Base-by-base conservation (phyloP, 2,797 vertebrate genomes). In the Phataginus tetradactyla region DNA sequence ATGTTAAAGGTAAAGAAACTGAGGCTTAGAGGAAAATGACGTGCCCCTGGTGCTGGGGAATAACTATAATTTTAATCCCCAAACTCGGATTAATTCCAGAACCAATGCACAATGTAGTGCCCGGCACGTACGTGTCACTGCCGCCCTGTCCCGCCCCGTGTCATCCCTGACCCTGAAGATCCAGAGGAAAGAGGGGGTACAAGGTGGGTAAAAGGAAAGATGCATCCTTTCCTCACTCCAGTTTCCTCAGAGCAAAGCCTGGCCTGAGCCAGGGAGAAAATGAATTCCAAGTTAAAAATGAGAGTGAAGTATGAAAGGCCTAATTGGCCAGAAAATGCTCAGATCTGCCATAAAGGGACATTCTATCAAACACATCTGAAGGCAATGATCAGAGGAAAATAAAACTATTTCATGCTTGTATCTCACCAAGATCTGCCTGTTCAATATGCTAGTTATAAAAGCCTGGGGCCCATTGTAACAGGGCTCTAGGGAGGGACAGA, bases 341-440 rank as follows among this genome's bases (percentile, higher is more conserved):
- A 78, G n/a, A 86, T 78, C 61, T 74, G 9, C 25, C 69, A 8
- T 53, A 55, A 93, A 93, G 66, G 78, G 8, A 53, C 64, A 25
- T 66, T 77, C 39, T 32, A 21, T 49, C 59, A 32, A 75, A 27
- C 12, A 75, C 27, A 72, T 37, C 37, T 68, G 27, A 95, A 72
- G 87, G 59, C 87, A 63, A 53, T 63, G 87, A 88, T 80, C 61
- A 57, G n/a, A 94, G 42, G 61, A 37, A 77, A 86, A 68, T 55
- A 83, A 72, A 89, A 39, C 20, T 10, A 32, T 57, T 53, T 59
- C 57, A 63, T n/a, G 42, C 51, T 94, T 91, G 9, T 34, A 53
- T 78, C 74, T 93, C 63, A 89, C 68, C 68, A 91, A 74, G 79
- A 89, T 74, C 84, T 79, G 64, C 55, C 55, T 45, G n/a, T 25